Evolutionary conservation across 2,797 vertebrate species (phyloP), one percentile per base, ranked within the genome.

Genomic region (Geotrypetes seraphini): DNA sequence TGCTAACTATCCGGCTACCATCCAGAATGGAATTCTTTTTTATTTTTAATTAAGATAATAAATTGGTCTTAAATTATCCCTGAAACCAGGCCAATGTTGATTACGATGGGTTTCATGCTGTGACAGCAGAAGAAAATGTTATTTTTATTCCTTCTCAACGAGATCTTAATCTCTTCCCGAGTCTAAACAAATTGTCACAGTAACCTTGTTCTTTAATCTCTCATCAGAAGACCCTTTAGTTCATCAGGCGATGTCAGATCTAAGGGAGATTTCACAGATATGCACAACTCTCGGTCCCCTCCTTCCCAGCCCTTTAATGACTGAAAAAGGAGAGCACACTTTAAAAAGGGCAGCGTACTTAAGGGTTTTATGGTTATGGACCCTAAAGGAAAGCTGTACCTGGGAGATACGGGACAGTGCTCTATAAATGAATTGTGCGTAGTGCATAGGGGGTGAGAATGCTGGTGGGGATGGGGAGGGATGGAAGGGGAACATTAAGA

Each of bases 51-150:
- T 95, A 82, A 87, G 88, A 96, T 95, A 91, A 97, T 93, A 95
- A 96, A 97, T 96, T 89, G 89, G 84, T 79, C 89, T 94, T 87
- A 95, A 95, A 97, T 97, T 95, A 91, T 93, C 91, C 90, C 84
- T 94, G 91, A 95, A 96, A 96, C 95, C 90, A 91, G 88, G 89
- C 87, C 91, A 92, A 84, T 88, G 68, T 91, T 91, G 92, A 95
- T 92, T 97, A 94, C 93, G 96, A 91, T 88, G 71, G 83, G 71
- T 71, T 69, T 85, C 92, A 91, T 43, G 89, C 93, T 98, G 93
- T 81, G 90, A 85, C 81, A 90, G 87, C 85, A 70, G 66, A 37
- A 69, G 74, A 89, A 74, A 78, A 75, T 77, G 79, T 74, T 84
- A 78, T 85, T 83, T 83, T 79, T 81, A 82, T 84, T 83, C 79